A percentile compares a stretch with the other conserved stretches of the same genome.
Evolutionary conservation across 2,888 invertebrate species (phyloP).

Genomic region (Tridacna gigas): DNA sequence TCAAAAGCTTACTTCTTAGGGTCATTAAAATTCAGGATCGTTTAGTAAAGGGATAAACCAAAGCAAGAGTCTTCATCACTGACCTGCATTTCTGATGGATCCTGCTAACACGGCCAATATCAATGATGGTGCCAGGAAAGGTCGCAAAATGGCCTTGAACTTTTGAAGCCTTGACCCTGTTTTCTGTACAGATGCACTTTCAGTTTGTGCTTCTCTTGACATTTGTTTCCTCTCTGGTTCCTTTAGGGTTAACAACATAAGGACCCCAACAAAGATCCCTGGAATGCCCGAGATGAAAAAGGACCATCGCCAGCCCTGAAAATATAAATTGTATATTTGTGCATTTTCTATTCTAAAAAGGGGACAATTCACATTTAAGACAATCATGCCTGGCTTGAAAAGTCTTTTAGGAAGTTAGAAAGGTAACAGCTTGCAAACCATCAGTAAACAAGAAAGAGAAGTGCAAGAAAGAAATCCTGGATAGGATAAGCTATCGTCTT

Average conservation of each 20-base stretch:
- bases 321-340: no score
- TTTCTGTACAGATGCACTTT: conserved; percentile 11
- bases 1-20: no score
- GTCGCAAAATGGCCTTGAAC: conserved; percentile 58
- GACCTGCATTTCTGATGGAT: conserved; percentile 84
- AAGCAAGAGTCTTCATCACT: not conserved
- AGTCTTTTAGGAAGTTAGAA: no score
- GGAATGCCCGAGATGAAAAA: conserved; percentile 84
- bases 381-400: no score
- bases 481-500: no score
- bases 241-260: conserved; percentile 82
- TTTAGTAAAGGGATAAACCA: no score
- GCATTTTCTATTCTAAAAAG: no score
- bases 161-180: conserved; percentile 14
- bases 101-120: conserved; percentile 83
- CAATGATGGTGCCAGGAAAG: conserved; percentile 82
- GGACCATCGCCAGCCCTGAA: conserved; percentile 85
- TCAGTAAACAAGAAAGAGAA: no score
- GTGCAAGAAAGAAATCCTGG: no score
- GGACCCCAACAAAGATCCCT: conserved; percentile 82
- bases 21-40: no score
- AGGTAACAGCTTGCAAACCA: no score
- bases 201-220: conserved; percentile 27
- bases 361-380: no score
- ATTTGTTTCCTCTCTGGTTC: conserved; percentile 80